Evolutionary conservation across 2,888 invertebrate genomes (phyloP).

Genomic region (Dynastes grantii): DNA sequence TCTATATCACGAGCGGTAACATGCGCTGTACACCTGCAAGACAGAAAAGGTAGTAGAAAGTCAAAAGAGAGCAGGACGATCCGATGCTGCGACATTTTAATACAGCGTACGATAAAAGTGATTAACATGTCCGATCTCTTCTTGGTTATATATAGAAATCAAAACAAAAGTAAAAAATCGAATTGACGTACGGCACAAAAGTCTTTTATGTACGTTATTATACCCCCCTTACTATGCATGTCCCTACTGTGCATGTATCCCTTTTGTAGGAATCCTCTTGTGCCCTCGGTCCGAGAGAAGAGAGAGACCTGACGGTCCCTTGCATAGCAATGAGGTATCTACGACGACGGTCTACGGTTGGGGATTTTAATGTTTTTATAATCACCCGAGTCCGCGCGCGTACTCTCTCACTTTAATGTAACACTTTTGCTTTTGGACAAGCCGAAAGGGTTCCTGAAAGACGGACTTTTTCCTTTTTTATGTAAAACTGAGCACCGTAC

Average conservation of each 20-base stretch:
- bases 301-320: conserved; percentile 62
- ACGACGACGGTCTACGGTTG: conserved; percentile 56
- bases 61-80: conserved; percentile 25
- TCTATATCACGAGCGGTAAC: conserved; percentile 32
- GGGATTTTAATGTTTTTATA: conserved; percentile 71
- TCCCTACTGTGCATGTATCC: conserved; percentile 40
- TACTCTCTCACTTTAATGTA: conserved; percentile 58
- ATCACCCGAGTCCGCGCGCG: conserved; percentile 62
- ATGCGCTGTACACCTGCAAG: conserved; percentile 9
- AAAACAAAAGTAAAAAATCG: conserved; percentile 59
- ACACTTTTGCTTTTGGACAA: conserved; percentile 66
- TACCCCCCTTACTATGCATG: conserved; percentile 56
- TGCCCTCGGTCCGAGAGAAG: conserved; percentile 58
- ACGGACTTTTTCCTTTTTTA: conserved; percentile 70
- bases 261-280: conserved; percentile 61
- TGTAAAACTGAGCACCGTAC: conserved; percentile 65
- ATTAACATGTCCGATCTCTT: conserved; percentile 52
- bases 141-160: conserved; percentile 18
- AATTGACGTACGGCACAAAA: conserved; percentile 65
- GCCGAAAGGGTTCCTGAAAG: conserved; percentile 66
- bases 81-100: conserved; percentile 43
- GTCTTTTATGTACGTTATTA: conserved; percentile 68
- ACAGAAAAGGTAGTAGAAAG: conserved; percentile 35
- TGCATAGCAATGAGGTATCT: conserved; percentile 69
- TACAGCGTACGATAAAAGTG: conserved; percentile 48